Evolutionary conservation across 37 sponge, comb jelly and placozoan species (phyloP), one percentile per base, ranked within the genome.

Genomic region (Chondrilla cf. caribensis): DNA sequence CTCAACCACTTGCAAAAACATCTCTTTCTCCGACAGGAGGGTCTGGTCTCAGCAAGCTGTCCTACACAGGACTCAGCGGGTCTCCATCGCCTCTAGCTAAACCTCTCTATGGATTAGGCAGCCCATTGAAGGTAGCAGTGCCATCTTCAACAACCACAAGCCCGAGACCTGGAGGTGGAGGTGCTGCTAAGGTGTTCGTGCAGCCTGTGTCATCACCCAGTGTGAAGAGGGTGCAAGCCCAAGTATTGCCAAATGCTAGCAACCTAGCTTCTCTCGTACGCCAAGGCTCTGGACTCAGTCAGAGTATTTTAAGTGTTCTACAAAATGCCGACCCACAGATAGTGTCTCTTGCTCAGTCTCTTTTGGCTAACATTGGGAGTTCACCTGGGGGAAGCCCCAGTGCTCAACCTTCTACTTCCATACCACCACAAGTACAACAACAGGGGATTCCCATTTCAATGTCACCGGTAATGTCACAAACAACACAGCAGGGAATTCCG

Each of bases 141-240:
- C n/a, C 42, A 11, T 15, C 41, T 7, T 4, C 76, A 39, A 8
- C 76, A 2, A 73, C 76, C 36, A 67, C 68, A 6, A 67, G 68
- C 68, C 68, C 68, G 2, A 67, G 4, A 33, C 76, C 76, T 22
- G 76, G 76, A 73, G 68, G 68, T 3, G 68, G 68, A 67, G 68
- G 68, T 31, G 26, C 68, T 1, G 29, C 68, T 18, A 73, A 73
- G 76, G 76, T 73, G 11, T 2, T 73, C 22, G 43, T 73, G 24
- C 76, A 73, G 76, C 76, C 76, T 17, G 76, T 73, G 11, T 67
- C 68, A 28, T 73, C 76, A n/a, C 76, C 76, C 2, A 40, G 44
- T 73, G 76, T 73, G 2, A 73, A 73, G 76, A 19, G 76, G 17
- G 76, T 73, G 17, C 76, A 73, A 43, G 76, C 76, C 8, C 76